Base-by-base conservation (phyloP, 2,888 invertebrate species). In the Drosophila aldrichi region DNA sequence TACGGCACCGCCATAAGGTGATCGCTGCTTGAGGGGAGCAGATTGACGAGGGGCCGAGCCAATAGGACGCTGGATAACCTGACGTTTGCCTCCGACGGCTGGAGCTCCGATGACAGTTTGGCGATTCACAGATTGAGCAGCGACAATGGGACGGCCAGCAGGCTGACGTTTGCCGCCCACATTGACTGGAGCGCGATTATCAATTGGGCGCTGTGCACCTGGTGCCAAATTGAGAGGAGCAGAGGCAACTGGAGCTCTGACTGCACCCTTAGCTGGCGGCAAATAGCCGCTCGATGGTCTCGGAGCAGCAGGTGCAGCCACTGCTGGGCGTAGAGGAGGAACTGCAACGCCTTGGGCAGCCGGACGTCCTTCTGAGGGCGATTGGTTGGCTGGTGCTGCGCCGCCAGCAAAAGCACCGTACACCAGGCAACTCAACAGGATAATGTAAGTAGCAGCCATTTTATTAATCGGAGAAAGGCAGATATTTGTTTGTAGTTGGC, bases 381-480 rank as follows among this genome's bases (percentile, higher is more conserved):
- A 32, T 32, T 3, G 10, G 1, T 32, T 32, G 32, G 32, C 10
- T 32, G 32, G 16, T 14, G 34, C 3, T 34, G 20, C 8, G 8
- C 20, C 20, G 12, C 14, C 18, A 9, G 54, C 54, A 12, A 36
- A 8, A 4, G 25, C 25, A 4, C 54, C 40, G 7, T 29, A 54
- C 7, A 29, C 54, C 25, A 54, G 40, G 4, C 54, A 54, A 18
- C 25, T 25, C 38, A 54, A 18, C n/a, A 54, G 54, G 54, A 54
- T 54, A n/a, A 40, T 29, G 14, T 40, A 54, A 40, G 54, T 54
- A 16, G 25, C 54, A 8, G 40, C 38, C 54, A 54, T 54, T 40
- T 29, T 18, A 18, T 8, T 20, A 8, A 16, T 34, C 3, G 20
- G 3, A 49, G 18, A 49, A 29, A 29, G 3, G n/a, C 6, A 29